A percentile compares a stretch with the other conserved stretches of the same genome.
These are phyloP conservation scores for Strix uralensis DNA, from an alignment of 2,113 vertebrate genomes.

Conservation along the genomic window DNA sequence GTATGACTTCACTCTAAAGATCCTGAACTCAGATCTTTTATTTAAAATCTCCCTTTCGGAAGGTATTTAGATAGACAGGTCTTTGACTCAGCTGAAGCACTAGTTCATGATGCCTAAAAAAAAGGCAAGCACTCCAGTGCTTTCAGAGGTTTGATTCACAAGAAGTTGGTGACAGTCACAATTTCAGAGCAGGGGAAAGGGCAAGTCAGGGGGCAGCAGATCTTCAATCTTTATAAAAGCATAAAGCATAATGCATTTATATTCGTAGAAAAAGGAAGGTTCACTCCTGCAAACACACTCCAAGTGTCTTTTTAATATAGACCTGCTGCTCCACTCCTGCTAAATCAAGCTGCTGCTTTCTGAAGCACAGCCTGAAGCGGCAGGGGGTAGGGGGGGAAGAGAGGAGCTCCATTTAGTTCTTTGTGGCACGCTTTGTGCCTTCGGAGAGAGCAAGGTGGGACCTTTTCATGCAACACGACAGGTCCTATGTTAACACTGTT, in stretches of 20 bases:
- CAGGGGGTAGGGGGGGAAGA: too few relatives aligned
- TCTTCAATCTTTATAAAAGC: background rate
- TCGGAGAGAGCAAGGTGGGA: background rate
- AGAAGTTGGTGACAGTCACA: background rate
- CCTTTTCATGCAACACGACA: background rate
- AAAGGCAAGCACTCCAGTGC: too few relatives aligned
- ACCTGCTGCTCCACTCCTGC: background rate
- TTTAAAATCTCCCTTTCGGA: background rate
- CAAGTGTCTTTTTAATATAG: fast-evolving
- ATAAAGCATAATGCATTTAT: fast-evolving
- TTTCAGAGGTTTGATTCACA: background rate
- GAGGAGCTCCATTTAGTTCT: fast-evolving
- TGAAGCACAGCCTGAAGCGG: fast-evolving
- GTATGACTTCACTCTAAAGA: background rate
- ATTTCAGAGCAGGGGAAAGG: background rate
- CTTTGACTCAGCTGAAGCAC: background rate
- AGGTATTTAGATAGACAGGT: background rate
- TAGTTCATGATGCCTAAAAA: fast-evolving
- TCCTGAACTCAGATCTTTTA: background rate
- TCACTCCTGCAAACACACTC: background rate
- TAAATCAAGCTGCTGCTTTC: background rate
- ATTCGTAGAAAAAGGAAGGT: background rate
- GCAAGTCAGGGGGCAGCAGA: background rate
- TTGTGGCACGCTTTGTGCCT: fast-evolving
- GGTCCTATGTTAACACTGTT: background rate